Conservation (phyloP, 1,140 invertebrate species). For the Pseudomyrmex flavicornis region DNA sequence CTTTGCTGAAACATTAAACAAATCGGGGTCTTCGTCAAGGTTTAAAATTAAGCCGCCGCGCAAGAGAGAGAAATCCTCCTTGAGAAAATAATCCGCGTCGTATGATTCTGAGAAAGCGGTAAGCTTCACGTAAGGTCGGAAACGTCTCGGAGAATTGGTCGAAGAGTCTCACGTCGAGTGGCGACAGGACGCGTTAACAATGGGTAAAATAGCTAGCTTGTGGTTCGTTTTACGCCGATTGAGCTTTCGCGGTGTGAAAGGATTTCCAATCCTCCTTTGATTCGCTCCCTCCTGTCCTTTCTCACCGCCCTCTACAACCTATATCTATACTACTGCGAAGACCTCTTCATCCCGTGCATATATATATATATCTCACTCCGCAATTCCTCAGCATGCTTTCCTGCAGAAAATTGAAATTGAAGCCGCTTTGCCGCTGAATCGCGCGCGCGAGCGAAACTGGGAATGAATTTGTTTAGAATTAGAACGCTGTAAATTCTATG, state of each 20-base stretch:
- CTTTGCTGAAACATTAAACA: constrained; percentile 24
- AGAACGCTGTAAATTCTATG: not conserved
- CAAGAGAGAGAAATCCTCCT: constrained; percentile 1
- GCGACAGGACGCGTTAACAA: constrained; percentile 60
- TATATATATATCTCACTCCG: not conserved
- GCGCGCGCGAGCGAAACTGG: not conserved
- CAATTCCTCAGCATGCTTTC: not conserved
- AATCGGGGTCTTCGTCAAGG: not conserved
- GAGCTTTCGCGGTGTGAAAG: constrained; percentile 44
- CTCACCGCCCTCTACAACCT: too few relatives aligned
- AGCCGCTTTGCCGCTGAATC: constrained; percentile 21
- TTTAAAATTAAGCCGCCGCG: constrained; percentile 36
- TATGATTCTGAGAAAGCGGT: constrained; percentile 26
- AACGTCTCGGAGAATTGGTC: constrained; percentile 27
- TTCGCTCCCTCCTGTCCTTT: not conserved
- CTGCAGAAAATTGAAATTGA: constrained; percentile 14
- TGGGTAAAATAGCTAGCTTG: constrained; percentile 48
- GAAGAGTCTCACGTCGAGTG: constrained; percentile 11
- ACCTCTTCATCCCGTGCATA: not conserved
- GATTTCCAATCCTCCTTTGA: constrained; percentile 49
- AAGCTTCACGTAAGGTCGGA: constrained; percentile 13
- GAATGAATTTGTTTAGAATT: constrained; percentile 40
- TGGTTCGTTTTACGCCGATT: constrained; percentile 61
- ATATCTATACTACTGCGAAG: too few relatives aligned
- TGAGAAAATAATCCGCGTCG: constrained; percentile 27